Evolutionary conservation across 2,888 invertebrate species (phyloP).

Genomic region (Diarsia brunnea): DNA sequence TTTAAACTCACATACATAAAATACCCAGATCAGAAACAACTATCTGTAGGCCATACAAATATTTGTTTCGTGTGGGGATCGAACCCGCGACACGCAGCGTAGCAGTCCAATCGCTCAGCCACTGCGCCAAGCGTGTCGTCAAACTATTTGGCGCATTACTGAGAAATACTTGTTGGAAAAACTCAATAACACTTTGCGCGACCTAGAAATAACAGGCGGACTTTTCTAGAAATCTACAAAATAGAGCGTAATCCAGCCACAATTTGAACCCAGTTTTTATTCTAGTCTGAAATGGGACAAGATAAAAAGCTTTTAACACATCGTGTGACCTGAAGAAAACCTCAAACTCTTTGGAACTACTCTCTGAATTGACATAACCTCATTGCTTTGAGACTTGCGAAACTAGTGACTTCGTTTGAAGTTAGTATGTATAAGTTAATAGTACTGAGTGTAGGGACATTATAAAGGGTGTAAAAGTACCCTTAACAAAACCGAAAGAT

Average conservation of each 20-base stretch:
- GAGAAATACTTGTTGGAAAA: no score
- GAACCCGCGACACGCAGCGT: no score
- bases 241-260: not conserved
- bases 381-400: constrained; percentile 6
- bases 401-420: constrained; percentile 12
- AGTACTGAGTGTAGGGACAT: not conserved
- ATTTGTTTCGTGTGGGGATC: no score
- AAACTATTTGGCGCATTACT: no score
- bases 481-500: no score
- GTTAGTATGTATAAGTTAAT: not conserved
- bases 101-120: no score
- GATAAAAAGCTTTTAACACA: constrained; percentile 13
- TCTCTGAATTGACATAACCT: constrained; percentile 53
- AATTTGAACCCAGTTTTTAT: constrained; percentile 39
- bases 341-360: constrained; percentile 36
- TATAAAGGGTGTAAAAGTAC: not conserved
- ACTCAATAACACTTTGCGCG: no score
- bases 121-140: no score
- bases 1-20: not conserved
- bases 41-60: no score
- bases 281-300: constrained; percentile 15
- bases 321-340: constrained; percentile 21
- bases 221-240: not conserved
- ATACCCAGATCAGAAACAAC: no score
- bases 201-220: no score